These are phyloP conservation scores for Lycophotia porphyrea DNA, from an alignment of 2,888 invertebrate genomes.

Conservation along the genomic window DNA sequence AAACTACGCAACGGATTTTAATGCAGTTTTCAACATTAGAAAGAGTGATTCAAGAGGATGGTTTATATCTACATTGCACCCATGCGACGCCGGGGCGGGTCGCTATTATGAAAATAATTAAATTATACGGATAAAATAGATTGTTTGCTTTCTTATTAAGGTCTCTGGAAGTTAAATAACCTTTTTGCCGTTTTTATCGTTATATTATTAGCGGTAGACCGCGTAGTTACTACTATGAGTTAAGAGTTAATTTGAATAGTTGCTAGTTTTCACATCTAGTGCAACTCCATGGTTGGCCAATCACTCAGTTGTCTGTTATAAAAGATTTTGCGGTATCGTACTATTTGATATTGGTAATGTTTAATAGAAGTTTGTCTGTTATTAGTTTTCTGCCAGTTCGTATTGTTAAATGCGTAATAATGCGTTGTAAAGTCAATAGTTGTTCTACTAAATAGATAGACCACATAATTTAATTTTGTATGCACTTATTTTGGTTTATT, in stretches of 20 bases:
- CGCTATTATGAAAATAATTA: background rate
- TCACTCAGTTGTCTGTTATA: constrained; percentile 38
- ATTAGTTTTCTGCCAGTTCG: constrained; percentile 1
- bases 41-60: too few species aligned
- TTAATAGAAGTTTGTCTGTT: constrained; percentile 30
- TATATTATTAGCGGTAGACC: constrained; percentile 63
- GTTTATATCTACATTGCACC: too few species aligned
- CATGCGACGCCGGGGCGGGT: too few species aligned
- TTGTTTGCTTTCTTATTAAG: constrained; percentile 26
- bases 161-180: constrained; percentile 41
- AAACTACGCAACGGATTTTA: too few species aligned
- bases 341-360: constrained; percentile 34
- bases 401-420: constrained; percentile 5
- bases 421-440: background rate
- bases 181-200: constrained; percentile 52
- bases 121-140: background rate
- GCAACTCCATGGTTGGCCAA: constrained; percentile 55
- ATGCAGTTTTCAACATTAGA: too few species aligned
- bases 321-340: constrained; percentile 52
- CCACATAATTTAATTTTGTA: background rate
- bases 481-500: background rate
- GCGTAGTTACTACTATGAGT: constrained; percentile 62
- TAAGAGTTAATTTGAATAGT: constrained; percentile 56
- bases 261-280: constrained; percentile 67
- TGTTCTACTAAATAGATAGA: background rate